These are phyloP conservation scores for Drosophila suboccidentalis DNA, from an alignment of 2,888 invertebrate genomes.

Conservation along the genomic window DNA sequence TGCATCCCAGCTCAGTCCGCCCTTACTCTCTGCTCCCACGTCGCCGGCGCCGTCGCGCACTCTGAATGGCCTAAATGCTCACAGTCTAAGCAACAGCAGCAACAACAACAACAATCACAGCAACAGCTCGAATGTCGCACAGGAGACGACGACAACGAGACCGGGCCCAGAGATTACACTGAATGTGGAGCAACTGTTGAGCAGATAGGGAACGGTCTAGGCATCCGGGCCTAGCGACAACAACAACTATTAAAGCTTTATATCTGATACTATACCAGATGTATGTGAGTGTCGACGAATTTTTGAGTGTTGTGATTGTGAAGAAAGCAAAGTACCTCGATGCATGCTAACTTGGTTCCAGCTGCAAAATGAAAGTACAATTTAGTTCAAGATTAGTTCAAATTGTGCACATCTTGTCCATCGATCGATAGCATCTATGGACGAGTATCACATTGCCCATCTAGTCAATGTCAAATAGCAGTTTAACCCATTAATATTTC, in stretches of 20 bases:
- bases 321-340: conserved; percentile 70
- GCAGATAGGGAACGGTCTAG: conserved; percentile 85
- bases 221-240: conserved; percentile 29
- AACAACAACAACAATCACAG: conserved; percentile 33
- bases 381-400: conserved; percentile 66
- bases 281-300: conserved; percentile 35
- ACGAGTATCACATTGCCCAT: conserved; percentile 7
- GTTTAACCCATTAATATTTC: conserved; percentile 21
- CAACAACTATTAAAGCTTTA: conserved; percentile 53
- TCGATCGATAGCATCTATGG: conserved; percentile 21
- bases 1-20: conserved; percentile 49
- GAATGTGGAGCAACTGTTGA: conserved; percentile 81
- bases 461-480: conserved; percentile 28
- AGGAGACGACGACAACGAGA: conserved; percentile 33
- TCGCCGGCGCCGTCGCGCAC: conserved; percentile 81
- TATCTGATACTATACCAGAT: conserved; percentile 17
- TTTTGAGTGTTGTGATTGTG: conserved; percentile 67
- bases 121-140: conserved; percentile 31
- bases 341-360: conserved; percentile 71
- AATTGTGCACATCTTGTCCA: conserved; percentile 16
- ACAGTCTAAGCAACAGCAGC: conserved; percentile 29
- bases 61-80: conserved; percentile 68
- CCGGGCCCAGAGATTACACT: conserved; percentile 80
- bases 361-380: conserved; percentile 76
- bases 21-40: conserved; percentile 77